Base-by-base conservation (phyloP, 1,140 invertebrate species). In the Aphaenogaster rudis region DNA sequence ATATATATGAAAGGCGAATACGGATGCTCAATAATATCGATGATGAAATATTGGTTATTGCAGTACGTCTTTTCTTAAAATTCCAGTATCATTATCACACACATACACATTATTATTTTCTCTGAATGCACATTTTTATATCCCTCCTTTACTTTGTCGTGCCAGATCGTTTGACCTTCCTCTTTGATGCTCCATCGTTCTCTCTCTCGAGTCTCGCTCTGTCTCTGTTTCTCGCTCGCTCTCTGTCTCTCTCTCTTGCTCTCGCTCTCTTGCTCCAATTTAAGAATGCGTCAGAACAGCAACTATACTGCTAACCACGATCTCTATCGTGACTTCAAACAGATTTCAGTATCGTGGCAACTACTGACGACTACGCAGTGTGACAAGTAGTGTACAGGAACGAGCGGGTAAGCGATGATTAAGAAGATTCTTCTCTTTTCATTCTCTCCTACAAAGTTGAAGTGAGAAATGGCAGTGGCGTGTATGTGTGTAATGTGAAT, bases 341-440 rank as follows among this genome's bases (percentile, higher is more conserved):
- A 59, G 21, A 57, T 42, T 69, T 81, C 15, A 81, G 78, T 81
- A 21, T 33, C 48, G 78, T 52, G n/a, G 36, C 42, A 54, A 33
- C 48, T 28, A 28, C 11, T 50, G 63, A 13, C 13, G 63, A 54
- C 3, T 39, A 21, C 8, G n/a, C 4, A 39, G n/a, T 33, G 21
- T 13, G n/a, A 69, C 33, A 2, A 39, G 36, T 39, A 69, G n/a
- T 48, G 36, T 17, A 21, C 21, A 54, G 5, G 8, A 52, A 42
- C 33, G 15, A 57, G 1, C 13, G 42, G 48, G 64, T 81, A 33
- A 69, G 36, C 28, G 13, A 6, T 50, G n/a, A 69, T 4, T 11
- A 81, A 80, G 15, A 52, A 80, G 11, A n/a, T 28, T 6, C 4
- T 57, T 21, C 50, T 48, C 2, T 57, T 21, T 63, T 48, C 2